Base-by-base conservation (phyloP, 2,888 invertebrate genomes). In the Drosophila atroscutellata region DNA sequence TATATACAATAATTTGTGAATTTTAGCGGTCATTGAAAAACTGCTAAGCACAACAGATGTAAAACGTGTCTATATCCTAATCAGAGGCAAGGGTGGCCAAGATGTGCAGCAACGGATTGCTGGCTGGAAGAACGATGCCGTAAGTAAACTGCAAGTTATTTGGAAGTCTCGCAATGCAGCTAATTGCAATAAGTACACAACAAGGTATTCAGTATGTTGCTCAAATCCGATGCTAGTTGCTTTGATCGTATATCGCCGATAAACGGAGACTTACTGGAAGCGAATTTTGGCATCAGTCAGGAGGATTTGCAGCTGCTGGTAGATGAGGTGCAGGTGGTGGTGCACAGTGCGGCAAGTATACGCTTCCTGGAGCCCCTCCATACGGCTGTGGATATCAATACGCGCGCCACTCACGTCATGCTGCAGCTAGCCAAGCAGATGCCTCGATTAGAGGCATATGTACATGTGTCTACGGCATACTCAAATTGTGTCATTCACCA, bases 271-370 rank as follows among this genome's bases (percentile, higher is more conserved):
- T 93, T 93, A 68, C 72, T 81, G 42, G 65, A 90, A 28, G 85
- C 90, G 2, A 91, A 90, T 34, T 77, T 94, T 51, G 94, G 93
- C 13, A 90, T 94, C n/a, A 91, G 91, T 37, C 66, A 80, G 20
- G 75, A 82, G 39, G 93, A 94, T 75, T 89, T 91, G 2, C 72
- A 80, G 55, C 55, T 90, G 49, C 74, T 93, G 26, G 71, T 77
- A 34, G 81, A 91, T 24, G 85, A 91, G 58, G 91, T 92, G 57
- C 94, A 95, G 82, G 93, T 96, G 65, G 94, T 95, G 11, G 96
- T 99, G 92, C 98, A 99, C 91, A 96, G 96, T 11, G 99, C 99
- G 0, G 99, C 99, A 1, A 98, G 98, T 0, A 97, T 99, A 7
- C 89, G 92, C 20, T 97, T 97, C 87, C 95, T 96, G 90, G 97